Conservation (phyloP, 2,888 invertebrate genomes). For the Harpalus rufipes region DNA sequence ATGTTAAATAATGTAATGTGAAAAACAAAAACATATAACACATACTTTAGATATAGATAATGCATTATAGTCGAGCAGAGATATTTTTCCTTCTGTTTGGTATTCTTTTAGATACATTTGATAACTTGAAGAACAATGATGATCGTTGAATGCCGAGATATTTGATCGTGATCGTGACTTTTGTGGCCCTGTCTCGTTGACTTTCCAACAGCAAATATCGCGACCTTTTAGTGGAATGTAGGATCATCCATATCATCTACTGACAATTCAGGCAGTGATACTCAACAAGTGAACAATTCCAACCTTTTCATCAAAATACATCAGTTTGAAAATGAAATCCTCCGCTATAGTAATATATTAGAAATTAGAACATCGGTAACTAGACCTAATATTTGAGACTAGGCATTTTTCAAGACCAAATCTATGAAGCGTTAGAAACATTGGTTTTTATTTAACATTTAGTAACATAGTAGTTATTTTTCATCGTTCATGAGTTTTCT, state of each 20-base stretch:
- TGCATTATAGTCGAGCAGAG: background rate
- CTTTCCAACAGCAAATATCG: constrained; percentile 52
- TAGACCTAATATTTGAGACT: too few relatives aligned
- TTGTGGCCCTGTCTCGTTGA: constrained; percentile 46
- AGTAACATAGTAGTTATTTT: too few relatives aligned
- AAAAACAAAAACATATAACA: too few relatives aligned
- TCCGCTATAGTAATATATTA: too few relatives aligned
- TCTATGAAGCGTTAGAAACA: too few relatives aligned
- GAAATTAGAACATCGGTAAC: too few relatives aligned
- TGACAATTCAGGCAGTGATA: background rate
- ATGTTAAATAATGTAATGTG: too few relatives aligned
- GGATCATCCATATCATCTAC: constrained; percentile 25
- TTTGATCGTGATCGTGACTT: constrained; percentile 38
- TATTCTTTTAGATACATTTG: background rate
- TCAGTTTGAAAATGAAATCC: background rate
- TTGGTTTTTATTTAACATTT: too few relatives aligned
- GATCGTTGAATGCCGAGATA: constrained; percentile 17
- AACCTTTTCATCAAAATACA: background rate
- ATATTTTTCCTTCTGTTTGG: background rate
- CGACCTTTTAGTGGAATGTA: constrained; percentile 56
- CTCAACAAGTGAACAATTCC: background rate
- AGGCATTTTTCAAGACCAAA: too few relatives aligned
- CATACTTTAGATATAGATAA: too few relatives aligned
- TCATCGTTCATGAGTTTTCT: too few relatives aligned
- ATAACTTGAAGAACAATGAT: constrained; percentile 20